These are phyloP conservation scores for Perodicticus potto DNA, from an alignment of 2,797 vertebrate genomes.

Conservation along the genomic window DNA sequence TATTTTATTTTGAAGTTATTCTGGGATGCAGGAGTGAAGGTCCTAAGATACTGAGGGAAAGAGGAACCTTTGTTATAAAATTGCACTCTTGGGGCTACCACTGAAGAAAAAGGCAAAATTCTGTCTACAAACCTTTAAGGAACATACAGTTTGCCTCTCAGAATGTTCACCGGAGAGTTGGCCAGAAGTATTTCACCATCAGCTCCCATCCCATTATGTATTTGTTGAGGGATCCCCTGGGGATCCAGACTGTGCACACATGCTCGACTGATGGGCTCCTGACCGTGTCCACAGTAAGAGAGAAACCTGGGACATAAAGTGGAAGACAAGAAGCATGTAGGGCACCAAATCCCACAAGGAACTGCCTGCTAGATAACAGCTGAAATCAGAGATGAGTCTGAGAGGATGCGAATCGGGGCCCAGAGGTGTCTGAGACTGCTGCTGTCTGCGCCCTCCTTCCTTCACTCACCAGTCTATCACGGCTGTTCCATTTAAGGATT, in stretches of 20 bases:
- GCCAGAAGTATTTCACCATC: background rate
- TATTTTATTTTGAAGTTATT: background rate
- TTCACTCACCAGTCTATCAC: background rate
- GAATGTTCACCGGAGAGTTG: background rate
- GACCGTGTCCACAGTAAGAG: background rate
- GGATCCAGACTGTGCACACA: background rate
- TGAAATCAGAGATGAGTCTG: background rate
- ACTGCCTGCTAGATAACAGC: background rate
- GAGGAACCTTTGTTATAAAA: background rate
- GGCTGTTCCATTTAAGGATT: background rate
- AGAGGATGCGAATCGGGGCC: background rate
- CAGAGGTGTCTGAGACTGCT: background rate
- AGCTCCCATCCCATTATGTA: background rate
- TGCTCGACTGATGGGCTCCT: background rate
- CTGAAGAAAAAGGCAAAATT: background rate
- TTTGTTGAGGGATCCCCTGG: background rate
- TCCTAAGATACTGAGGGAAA: background rate
- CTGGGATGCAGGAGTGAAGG: background rate
- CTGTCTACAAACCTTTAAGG: background rate
- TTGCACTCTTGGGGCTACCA: background rate
- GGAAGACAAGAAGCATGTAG: background rate
- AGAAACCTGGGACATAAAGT: background rate
- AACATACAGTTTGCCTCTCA: background rate
- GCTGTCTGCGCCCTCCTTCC: background rate
- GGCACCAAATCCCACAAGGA: background rate